These are phyloP conservation scores for Merodon equestris DNA, from an alignment of 2,888 invertebrate genomes.

Conservation along the genomic window DNA sequence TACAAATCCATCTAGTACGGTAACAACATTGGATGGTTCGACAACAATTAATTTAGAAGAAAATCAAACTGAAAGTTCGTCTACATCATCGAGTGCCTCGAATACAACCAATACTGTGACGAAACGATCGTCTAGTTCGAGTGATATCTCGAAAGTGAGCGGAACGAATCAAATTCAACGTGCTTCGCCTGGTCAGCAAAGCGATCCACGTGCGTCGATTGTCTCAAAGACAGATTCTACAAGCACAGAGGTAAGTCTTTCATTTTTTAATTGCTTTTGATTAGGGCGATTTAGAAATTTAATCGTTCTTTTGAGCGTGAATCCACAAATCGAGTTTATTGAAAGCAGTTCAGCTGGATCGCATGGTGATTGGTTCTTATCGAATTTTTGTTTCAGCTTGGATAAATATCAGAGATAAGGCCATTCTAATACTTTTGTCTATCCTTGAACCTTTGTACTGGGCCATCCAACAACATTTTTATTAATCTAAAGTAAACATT, in stretches of 20 bases:
- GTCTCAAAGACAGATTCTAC: constrained; percentile 58
- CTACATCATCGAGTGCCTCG: constrained; percentile 1
- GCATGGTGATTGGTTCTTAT: too few relatives aligned
- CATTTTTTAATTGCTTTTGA: neutral
- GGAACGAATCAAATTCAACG: constrained; percentile 71
- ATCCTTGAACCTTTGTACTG: too few relatives aligned
- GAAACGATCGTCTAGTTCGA: constrained; percentile 77
- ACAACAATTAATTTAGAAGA: constrained; percentile 5
- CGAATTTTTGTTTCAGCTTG: too few relatives aligned
- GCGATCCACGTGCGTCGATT: constrained; percentile 60
- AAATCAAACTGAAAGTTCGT: constrained; percentile 12
- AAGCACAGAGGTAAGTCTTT: constrained; percentile 66
- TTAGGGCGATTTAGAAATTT: too few relatives aligned
- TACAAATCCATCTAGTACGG: constrained; percentile 39
- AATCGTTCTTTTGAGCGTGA: too few relatives aligned
- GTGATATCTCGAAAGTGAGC: constrained; percentile 76
- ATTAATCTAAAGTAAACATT: too few relatives aligned
- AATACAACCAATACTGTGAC: constrained; percentile 7
- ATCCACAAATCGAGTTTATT: too few relatives aligned
- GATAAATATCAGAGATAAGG: too few relatives aligned
- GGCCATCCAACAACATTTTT: too few relatives aligned
- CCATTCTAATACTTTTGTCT: too few relatives aligned
- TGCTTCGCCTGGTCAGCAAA: constrained; percentile 29
- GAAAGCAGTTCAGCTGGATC: too few relatives aligned
- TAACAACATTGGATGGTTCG: constrained; percentile 15